Percentiles rank a stretch among this genome's conserved stretches.
phyloP scores from a whole-genome alignment of 2,113 vertebrate species.

The Saguinus imperator region DNA sequence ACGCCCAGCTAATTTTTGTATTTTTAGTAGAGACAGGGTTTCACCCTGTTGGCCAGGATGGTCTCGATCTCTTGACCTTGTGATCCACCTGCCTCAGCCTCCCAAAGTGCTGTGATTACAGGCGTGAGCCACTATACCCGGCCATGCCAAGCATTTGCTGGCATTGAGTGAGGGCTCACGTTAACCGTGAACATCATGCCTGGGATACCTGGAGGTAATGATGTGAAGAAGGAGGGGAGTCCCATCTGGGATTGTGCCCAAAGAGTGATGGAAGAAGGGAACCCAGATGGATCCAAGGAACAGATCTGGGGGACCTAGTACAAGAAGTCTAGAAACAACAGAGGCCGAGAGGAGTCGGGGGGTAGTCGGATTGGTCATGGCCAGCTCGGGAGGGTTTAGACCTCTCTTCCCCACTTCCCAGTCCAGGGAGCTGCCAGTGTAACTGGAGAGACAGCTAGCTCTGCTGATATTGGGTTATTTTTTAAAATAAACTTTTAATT shows the following conservation, averaged over 20 bases:
- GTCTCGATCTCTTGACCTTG: too few relatives aligned
- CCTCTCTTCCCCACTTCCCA: background rate
- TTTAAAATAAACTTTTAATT: background rate
- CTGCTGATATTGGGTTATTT: background rate
- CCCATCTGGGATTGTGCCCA: background rate
- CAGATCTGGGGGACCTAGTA: background rate
- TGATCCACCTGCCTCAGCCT: too few relatives aligned
- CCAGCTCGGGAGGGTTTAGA: background rate
- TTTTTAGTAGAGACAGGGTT: too few relatives aligned
- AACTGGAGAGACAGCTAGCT: background rate
- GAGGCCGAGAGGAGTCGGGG: background rate
- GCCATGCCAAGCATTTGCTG: background rate
- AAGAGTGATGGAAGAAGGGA: background rate
- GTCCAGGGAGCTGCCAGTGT: background rate
- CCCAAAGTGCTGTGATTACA: too few relatives aligned
- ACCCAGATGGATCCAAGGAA: background rate
- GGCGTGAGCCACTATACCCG: too few relatives aligned
- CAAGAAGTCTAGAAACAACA: background rate
- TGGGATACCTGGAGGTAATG: background rate
- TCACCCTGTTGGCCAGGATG: too few relatives aligned
- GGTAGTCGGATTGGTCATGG: too few relatives aligned
- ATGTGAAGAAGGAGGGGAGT: background rate
- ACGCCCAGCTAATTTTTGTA: too few relatives aligned
- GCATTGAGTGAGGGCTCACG: background rate
- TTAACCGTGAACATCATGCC: background rate